Evolutionary conservation across 2,113 vertebrate species (phyloP), one percentile per base, ranked within the genome.

Genomic region (Ptilonorhynchus violaceus): DNA sequence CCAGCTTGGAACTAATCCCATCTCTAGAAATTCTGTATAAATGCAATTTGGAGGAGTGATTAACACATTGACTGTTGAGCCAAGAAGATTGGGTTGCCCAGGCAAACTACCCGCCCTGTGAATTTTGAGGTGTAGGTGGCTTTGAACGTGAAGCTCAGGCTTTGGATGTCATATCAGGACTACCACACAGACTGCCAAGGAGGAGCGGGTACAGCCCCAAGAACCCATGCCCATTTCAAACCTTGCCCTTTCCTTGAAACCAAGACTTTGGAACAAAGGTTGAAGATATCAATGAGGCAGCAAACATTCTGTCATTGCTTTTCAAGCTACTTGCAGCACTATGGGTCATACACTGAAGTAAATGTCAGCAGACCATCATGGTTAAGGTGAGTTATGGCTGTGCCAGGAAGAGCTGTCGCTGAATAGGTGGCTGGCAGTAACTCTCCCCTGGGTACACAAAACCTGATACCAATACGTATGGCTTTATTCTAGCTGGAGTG

Each of bases 21-120:
- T 72, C 53, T 91, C 66, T 60, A 52, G 66, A 76, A 92, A 82
- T 63, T 82, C 64, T 64, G 73, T 69, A 4, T 50, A 85, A 89
- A 60, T 39, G 9, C 11, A 63, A 39, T 56, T 22, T 74, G 41
- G 35, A 74, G 31, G 15, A 86, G 52, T 31, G 56, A 70, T 84
- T 74, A 59, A 92, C 89, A 56, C 39, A 35, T 56, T 84, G 33
- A 21, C 35, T 70, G 18, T 35, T 63, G 68, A 70, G 28, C 17
- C 52, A 75, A 70, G 72, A 93, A 86, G 39, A 22, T 39, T 63
- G 27, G 5, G 27, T 27, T 80, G 35, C 23, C 7, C 8, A 2
- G 16, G 46, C 1, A 44, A 89, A 21, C 35, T 37, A 24, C 47
- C 24, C 74, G 67, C 2, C 2, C n/a, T 3, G 1, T 67, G 69